Base-by-base conservation (phyloP, 2,797 vertebrate species). In the Tangara arthus region DNA sequence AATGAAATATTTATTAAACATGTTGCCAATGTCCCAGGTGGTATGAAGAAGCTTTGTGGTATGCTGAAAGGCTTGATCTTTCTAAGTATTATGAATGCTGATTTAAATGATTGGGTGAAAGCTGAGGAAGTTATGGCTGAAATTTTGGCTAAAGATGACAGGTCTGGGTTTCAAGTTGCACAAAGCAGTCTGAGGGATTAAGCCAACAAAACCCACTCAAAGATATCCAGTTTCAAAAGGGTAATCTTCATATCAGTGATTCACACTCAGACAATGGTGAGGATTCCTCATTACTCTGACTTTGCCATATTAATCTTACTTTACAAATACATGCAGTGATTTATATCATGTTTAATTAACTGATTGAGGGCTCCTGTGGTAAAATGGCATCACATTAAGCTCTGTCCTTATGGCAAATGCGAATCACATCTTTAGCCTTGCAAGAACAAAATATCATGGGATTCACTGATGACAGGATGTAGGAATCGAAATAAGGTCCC, bases 341-440 rank as follows among this genome's bases (percentile, higher is more conserved):
- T 98, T 97, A 98, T 98, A 98, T 98, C 97, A 98, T 98, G 97
- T 98, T 98, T 98, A 98, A 98, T 98, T 98, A 98, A 98, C 98
- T 98, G 98, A 98, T 97, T 94, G 97, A 98, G 96, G 98, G 97
- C 97, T 98, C 97, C 95, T 94, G 97, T 97, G 97, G 97, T 97
- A 98, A 97, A 98, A 98, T 95, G 97, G 97, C 96, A 98, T 96
- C 94, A 66, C 95, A 98, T 97, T 98, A 98, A 98, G 97, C 97
- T 94, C 95, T 92, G 95, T 97, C 98, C 97, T 98, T 98, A 98
- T 98, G 98, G 98, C 98, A 98, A 97, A 98, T 98, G 97, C 96
- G 97, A 97, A 98, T 98, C 98, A 98, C 97, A 97, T 98, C 98
- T 98, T 97, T 97, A 98, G 97, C 96, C 95, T 97, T 97, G 97